Conservation (phyloP, 1,140 invertebrate genomes). For the Bombus polaris region DNA sequence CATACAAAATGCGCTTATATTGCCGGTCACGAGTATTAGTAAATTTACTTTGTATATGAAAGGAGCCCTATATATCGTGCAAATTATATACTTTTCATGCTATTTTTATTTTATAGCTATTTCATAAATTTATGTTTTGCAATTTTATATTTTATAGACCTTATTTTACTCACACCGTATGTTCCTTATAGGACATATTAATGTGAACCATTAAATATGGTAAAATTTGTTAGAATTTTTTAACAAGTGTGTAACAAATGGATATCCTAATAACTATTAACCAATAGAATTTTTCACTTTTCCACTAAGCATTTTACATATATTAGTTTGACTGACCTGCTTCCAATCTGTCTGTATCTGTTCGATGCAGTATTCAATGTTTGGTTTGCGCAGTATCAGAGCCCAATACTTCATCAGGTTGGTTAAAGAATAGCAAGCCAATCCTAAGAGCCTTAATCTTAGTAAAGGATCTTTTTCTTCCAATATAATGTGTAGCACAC, state of each 20-base stretch:
- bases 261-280: not conserved
- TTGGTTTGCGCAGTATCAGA: conserved; percentile 16
- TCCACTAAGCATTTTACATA: not conserved
- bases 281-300: not conserved
- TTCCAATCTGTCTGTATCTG: conserved; percentile 63
- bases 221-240: not conserved
- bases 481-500: conserved; percentile 22
- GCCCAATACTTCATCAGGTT: conserved; percentile 49
- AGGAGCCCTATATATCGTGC: too few species aligned
- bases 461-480: conserved; percentile 38
- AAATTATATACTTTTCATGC: too few species aligned
- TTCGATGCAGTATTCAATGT: conserved; percentile 54
- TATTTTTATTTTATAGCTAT: not conserved
- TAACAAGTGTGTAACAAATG: not conserved
- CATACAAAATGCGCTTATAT: too few species aligned
- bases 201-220: not conserved
- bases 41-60: too few species aligned
- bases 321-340: conserved; percentile 17
- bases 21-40: too few species aligned
- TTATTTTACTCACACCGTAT: not conserved
- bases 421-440: conserved; percentile 10
- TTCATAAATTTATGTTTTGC: not conserved
- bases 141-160: not conserved
- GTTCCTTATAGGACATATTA: too few species aligned
- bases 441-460: conserved; percentile 38